Base-by-base conservation (phyloP, 2,113 vertebrate genomes). In the Tupaia chinensis region DNA sequence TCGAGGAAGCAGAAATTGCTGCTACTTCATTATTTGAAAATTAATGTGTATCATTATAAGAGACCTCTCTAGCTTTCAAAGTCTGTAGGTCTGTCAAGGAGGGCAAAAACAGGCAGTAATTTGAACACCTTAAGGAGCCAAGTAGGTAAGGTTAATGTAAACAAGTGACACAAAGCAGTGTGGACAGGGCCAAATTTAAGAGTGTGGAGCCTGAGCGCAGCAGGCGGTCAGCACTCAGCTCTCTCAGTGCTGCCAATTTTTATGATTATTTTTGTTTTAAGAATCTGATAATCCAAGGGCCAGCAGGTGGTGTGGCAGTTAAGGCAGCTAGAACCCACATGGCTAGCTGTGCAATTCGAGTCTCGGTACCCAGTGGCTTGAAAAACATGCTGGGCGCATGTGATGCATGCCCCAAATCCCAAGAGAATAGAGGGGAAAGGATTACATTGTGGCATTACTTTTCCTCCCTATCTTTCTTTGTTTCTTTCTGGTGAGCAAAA, bases 231-330 rank as follows among this genome's bases (percentile, higher is more conserved):
- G 27, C 17, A 2, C 25, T 23, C 0, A 1, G 32, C 20, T 19
- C 7, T 61, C 17, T 7, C 25, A 25, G 9, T 19, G 25, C n/a
- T 69, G 69, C 27, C 86, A 34, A 12, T 63, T 10, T 32, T 34
- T 87, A 44, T 79, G 53, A 56, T 77, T 68, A 87, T 23, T 80
- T 72, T 73, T 91, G 15, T 77, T 66, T 87, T 78, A 63, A 82
- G 22, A 74, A 74, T 12, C 20, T 83, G 63, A 53, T 70, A 94
- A 84, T 61, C n/a, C 19, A 58, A 29, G 44, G 44, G 44, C 44
- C 44, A 44, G 44, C 44, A 44, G 44, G 44, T 44, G 44, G 44
- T 44, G 44, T 44, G 44, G 44, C 5, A 5, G 44, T 44, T 44
- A 44, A 44, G 44, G 44, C 44, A 44, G 44, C 44, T 44, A 44